These are phyloP conservation scores for Siniperca knerii DNA, from an alignment of 2,113 vertebrate species.

Conservation along the genomic window DNA sequence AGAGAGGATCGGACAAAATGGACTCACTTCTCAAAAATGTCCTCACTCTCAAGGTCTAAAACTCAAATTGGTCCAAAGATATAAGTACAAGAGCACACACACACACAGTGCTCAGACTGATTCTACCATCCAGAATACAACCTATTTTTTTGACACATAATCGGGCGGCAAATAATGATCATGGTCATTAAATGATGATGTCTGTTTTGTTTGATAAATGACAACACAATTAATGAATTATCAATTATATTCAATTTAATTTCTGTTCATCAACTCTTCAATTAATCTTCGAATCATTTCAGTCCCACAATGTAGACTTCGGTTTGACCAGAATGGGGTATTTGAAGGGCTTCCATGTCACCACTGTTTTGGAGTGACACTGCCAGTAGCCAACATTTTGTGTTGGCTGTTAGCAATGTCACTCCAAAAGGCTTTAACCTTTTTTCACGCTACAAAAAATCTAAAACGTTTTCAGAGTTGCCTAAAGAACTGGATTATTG, in stretches of 20 bases:
- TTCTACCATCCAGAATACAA: too few species aligned
- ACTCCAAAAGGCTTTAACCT: conserved; percentile 7
- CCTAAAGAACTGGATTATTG: neutral
- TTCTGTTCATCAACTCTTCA: neutral
- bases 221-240: neutral
- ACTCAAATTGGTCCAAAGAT: neutral
- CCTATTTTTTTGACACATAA: too few species aligned
- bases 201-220: neutral
- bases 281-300: neutral
- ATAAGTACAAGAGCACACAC: neutral
- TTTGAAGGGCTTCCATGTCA: neutral
- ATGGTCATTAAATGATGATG: too few species aligned
- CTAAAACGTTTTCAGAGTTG: neutral
- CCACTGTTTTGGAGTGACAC: neutral
- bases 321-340: neutral
- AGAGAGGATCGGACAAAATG: neutral
- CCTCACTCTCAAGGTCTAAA: neutral
- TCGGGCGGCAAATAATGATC: too few species aligned
- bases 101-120: too few species aligned
- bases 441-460: conserved; percentile 22
- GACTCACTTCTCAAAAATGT: neutral
- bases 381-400: neutral
- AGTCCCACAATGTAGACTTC: neutral
- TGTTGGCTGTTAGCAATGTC: conserved; percentile 12
- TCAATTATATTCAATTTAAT: neutral